phyloP scores from a whole-genome alignment of 2,888 invertebrate species.

The Romanomermis culicivorax region DNA sequence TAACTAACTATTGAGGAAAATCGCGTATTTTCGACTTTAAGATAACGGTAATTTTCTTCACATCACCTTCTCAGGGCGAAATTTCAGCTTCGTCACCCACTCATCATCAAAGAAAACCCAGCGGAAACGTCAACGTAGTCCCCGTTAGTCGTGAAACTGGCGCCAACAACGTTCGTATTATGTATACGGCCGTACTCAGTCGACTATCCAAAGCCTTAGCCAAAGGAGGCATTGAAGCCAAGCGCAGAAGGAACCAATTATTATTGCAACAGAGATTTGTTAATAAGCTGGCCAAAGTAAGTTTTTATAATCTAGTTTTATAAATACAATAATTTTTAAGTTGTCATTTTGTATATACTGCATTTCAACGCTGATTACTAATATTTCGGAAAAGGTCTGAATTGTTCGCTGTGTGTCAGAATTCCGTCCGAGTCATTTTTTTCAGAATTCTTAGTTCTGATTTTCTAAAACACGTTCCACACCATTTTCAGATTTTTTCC shows the following conservation, averaged over 20 bases:
- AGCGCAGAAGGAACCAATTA: conserved; percentile 46
- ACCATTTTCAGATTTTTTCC: too few species aligned
- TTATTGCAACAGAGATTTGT: conserved; percentile 70
- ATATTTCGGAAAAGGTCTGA: too few species aligned
- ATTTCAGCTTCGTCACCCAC: too few species aligned
- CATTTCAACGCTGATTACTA: neutral
- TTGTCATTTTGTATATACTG: neutral
- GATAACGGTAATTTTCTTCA: neutral
- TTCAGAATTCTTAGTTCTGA: too few species aligned
- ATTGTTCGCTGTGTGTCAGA: neutral
- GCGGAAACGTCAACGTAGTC: too few species aligned
- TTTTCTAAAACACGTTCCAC: too few species aligned
- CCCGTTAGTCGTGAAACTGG: neutral
- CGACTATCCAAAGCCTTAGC: conserved; percentile 50
- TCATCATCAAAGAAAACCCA: too few species aligned
- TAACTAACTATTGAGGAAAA: too few species aligned
- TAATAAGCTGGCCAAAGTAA: conserved; percentile 49
- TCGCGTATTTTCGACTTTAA: too few species aligned
- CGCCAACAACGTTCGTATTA: conserved; percentile 26
- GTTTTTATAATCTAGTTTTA: too few species aligned
- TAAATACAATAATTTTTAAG: neutral
- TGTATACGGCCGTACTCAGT: conserved; percentile 72
- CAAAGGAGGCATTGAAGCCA: conserved; percentile 22
- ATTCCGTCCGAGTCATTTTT: neutral
- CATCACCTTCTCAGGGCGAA: neutral